Evolutionary conservation across 2,888 invertebrate species (phyloP).

Genomic region (Lasius fuliginosus): DNA sequence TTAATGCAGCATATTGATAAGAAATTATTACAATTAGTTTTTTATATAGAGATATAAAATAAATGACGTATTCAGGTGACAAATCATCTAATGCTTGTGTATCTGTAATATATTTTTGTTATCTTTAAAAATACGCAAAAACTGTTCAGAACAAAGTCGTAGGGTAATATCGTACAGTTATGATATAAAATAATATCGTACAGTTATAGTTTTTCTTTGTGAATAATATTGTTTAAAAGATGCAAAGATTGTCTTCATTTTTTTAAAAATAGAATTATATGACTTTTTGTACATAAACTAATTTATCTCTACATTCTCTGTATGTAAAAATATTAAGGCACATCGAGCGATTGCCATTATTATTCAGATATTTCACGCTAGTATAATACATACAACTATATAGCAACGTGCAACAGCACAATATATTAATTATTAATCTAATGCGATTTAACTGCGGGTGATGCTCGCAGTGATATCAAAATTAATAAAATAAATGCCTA

Average conservation of each 20-base stretch:
- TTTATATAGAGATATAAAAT: not conserved
- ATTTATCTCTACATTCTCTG: not conserved
- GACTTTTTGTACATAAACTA: not conserved
- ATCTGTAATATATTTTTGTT: not conserved
- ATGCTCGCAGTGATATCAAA: not conserved
- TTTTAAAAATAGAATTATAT: not conserved
- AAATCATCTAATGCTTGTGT: not conserved
- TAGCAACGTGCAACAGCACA: too few species aligned
- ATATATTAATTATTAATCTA: too few species aligned
- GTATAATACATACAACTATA: too few species aligned
- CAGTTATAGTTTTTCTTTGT: too few species aligned
- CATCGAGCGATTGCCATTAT: too few species aligned
- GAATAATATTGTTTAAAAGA: not conserved
- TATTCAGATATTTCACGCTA: too few species aligned
- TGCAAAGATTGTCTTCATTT: not conserved
- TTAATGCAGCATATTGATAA: not conserved
- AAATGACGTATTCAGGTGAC: not conserved
- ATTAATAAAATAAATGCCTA: not conserved
- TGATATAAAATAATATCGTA: too few species aligned
- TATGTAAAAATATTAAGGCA: not conserved
- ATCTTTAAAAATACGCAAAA: slow-evolving; percentile 8
- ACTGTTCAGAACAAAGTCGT: not conserved
- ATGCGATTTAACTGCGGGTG: not conserved
- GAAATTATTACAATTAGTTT: not conserved
- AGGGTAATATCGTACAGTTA: not conserved